Conservation (phyloP, 1,140 invertebrate species). For the Pseudomyrmex pallidus region DNA sequence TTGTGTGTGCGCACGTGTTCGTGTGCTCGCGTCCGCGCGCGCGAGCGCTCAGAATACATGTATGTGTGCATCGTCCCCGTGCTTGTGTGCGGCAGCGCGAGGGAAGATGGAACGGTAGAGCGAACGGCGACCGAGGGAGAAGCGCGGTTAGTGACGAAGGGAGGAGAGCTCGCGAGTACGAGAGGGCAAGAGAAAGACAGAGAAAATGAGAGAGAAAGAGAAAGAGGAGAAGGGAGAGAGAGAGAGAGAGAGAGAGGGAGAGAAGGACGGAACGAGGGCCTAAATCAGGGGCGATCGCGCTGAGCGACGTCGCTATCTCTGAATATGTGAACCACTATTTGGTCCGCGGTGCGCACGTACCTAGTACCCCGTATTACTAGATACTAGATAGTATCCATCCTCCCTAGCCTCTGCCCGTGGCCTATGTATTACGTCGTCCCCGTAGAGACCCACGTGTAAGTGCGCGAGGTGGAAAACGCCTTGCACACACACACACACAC, state of each 20-base stretch:
- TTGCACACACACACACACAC: slow-evolving; percentile 47
- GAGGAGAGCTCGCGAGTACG: slow-evolving; percentile 27
- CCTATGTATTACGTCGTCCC: slow-evolving; percentile 66
- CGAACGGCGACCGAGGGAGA: slow-evolving; percentile 61
- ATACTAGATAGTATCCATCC: slow-evolving; percentile 80
- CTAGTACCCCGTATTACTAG: slow-evolving; percentile 83
- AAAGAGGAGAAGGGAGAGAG: neutral
- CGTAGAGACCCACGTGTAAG: slow-evolving; percentile 60
- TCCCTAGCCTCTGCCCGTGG: slow-evolving; percentile 69
- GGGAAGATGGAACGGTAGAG: slow-evolving; percentile 70
- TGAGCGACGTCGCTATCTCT: slow-evolving; percentile 81
- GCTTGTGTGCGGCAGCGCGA: slow-evolving; percentile 36
- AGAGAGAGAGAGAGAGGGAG: slow-evolving; percentile 14
- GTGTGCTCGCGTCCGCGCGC: slow-evolving; percentile 35
- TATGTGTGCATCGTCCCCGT: slow-evolving; percentile 9
- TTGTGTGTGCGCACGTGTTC: slow-evolving; percentile 22
- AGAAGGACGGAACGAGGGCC: slow-evolving; percentile 70
- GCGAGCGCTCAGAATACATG: slow-evolving; percentile 4
- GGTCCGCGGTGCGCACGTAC: slow-evolving; percentile 78
- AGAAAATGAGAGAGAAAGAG: slow-evolving; percentile 7
- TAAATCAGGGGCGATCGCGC: slow-evolving; percentile 82
- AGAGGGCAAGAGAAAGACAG: slow-evolving; percentile 38
- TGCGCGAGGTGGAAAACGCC: slow-evolving; percentile 62
- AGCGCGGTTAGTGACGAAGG: slow-evolving; percentile 53
- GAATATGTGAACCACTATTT: slow-evolving; percentile 85